Evolutionary conservation across 2,113 vertebrate species (phyloP).

Genomic region (Halichoerus grypus): DNA sequence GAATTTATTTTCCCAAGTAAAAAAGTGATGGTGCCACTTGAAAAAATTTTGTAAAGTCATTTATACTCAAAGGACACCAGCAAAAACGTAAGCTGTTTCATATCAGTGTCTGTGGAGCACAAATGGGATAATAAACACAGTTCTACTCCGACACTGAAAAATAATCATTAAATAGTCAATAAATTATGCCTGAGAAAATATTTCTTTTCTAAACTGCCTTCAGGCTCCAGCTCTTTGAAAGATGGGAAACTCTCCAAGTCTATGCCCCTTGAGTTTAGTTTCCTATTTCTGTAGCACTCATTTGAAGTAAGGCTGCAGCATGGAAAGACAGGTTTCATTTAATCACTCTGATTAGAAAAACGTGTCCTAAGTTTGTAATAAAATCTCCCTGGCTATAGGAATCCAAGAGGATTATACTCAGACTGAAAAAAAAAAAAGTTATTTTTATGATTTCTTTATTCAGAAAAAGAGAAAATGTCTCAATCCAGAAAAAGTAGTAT

Average conservation of each 20-base stretch:
- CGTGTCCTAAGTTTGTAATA: not conserved
- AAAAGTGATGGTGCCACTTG: not conserved
- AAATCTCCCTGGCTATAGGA: conserved; percentile 48
- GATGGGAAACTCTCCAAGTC: not conserved
- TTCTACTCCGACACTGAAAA: not conserved
- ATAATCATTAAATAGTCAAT: not conserved
- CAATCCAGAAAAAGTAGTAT: not conserved
- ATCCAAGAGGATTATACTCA: conserved; percentile 41
- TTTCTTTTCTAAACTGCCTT: not conserved
- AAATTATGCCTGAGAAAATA: conserved; percentile 33
- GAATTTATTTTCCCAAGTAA: conserved; percentile 14
- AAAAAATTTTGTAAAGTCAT: conserved; percentile 8
- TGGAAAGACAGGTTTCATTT: conserved; percentile 14
- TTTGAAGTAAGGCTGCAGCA: not conserved
- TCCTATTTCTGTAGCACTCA: conserved; percentile 3
- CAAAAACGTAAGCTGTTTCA: conserved; percentile 10
- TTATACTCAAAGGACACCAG: not conserved
- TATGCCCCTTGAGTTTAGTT: not conserved
- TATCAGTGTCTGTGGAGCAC: not conserved
- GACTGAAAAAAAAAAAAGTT: not conserved
- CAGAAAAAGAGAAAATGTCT: conserved; percentile 42
- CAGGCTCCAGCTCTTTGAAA: conserved; percentile 40
- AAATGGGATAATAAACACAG: not conserved
- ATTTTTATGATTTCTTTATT: conserved; percentile 67
- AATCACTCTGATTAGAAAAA: conserved; percentile 60